Evolutionary conservation across 2,888 invertebrate genomes (phyloP).

Genomic region (Heteromyza rotundicornis): DNA sequence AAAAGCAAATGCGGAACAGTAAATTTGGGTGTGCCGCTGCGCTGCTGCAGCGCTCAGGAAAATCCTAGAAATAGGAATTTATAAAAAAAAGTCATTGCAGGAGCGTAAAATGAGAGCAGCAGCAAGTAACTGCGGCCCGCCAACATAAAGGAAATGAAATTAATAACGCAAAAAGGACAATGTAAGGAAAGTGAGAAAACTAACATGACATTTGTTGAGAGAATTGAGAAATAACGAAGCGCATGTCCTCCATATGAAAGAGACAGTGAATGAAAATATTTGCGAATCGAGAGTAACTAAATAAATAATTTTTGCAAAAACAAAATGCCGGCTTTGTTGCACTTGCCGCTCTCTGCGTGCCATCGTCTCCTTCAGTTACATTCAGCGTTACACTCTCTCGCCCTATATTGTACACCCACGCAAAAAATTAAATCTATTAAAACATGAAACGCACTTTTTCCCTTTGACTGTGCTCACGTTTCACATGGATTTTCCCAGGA

Average conservation of each 20-base stretch:
- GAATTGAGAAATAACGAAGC: neutral
- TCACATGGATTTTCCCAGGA: neutral
- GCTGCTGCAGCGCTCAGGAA: neutral
- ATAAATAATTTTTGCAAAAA: neutral
- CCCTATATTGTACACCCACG: neutral
- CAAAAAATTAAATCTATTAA: neutral
- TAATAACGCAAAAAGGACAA: neutral
- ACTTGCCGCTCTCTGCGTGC: no score
- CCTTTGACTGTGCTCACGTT: neutral
- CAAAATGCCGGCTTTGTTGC: neutral
- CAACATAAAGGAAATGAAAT: neutral
- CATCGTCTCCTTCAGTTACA: no score
- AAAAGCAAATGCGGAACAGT: neutral
- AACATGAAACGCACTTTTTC: neutral
- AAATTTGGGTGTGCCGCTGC: neutral
- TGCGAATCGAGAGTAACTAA: neutral
- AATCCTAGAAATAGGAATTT: neutral
- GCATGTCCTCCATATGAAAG: neutral
- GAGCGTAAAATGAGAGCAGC: neutral
- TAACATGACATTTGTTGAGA: neutral
- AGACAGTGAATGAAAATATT: neutral
- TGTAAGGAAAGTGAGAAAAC: neutral
- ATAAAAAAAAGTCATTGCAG: slow-evolving; percentile 6
- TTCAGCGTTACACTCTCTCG: neutral
- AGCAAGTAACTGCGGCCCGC: neutral